Evolutionary conservation across 2,888 invertebrate genomes (phyloP).

Genomic region (Galerucella calmariensis): DNA sequence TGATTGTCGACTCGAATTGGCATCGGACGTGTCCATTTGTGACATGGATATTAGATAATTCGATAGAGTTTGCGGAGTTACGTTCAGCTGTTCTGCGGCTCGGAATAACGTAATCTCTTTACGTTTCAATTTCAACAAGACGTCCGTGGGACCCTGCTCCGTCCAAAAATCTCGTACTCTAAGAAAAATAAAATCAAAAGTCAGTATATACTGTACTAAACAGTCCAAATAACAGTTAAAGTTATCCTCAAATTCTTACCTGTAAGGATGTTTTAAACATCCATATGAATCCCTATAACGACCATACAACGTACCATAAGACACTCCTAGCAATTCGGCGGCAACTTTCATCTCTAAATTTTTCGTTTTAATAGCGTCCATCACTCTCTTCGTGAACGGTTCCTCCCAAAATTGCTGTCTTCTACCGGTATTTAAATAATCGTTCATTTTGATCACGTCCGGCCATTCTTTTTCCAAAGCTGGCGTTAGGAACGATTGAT

Average conservation of each 20-base stretch:
- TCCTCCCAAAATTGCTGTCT: constrained; percentile 95
- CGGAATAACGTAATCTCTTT: constrained; percentile 79
- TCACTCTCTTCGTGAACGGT: constrained; percentile 86
- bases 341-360: constrained; percentile 94
- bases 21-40: constrained; percentile 65
- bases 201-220: background rate
- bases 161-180: constrained; percentile 81
- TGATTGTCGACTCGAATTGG: constrained; percentile 62
- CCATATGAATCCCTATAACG: constrained; percentile 90
- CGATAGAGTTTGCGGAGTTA: constrained; percentile 79
- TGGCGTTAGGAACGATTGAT: constrained; percentile 59
- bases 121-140: constrained; percentile 75
- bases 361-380: constrained; percentile 91
- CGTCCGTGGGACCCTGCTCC: constrained; percentile 80
- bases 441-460: constrained; percentile 87
- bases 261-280: constrained; percentile 87
- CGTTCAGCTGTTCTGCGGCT: constrained; percentile 80
- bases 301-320: constrained; percentile 91
- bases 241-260: constrained; percentile 65
- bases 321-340: constrained; percentile 88
- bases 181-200: constrained; percentile 46
- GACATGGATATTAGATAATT: constrained; percentile 75
- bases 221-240: no score
- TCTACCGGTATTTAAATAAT: constrained; percentile 85
- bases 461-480: constrained; percentile 65